phyloP scores from a whole-genome alignment of 2,797 vertebrate species.

The Chelonia mydas region DNA sequence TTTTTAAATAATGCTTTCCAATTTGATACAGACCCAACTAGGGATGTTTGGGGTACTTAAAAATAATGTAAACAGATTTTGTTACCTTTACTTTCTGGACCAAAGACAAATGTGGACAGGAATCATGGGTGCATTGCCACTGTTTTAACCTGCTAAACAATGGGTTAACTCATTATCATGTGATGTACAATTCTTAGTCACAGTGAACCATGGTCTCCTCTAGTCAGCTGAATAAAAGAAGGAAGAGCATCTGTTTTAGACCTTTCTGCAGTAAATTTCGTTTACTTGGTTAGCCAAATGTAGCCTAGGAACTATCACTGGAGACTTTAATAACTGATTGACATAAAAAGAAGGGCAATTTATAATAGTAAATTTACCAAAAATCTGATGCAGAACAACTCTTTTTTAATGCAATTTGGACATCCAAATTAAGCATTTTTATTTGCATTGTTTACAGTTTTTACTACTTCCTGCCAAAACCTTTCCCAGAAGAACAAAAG shows the following conservation, averaged over 20 bases:
- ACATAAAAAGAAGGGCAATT: constrained; percentile 14
- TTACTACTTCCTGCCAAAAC: constrained; percentile 46
- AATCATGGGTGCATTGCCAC: background rate
- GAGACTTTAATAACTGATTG: constrained; percentile 32
- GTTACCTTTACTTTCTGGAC: constrained; percentile 43
- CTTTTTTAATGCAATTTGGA: constrained; percentile 25
- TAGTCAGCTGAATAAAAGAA: constrained; percentile 74
- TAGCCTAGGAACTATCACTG: background rate
- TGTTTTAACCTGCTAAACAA: constrained; percentile 8
- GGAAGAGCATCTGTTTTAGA: constrained; percentile 54
- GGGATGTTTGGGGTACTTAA: constrained; percentile 46
- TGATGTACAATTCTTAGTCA: constrained; percentile 82
- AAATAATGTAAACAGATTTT: constrained; percentile 70
- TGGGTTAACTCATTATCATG: constrained; percentile 9
- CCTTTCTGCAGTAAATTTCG: constrained; percentile 55
- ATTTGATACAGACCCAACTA: constrained; percentile 3
- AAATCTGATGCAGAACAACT: constrained; percentile 16
- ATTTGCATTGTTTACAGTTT: constrained; percentile 40
- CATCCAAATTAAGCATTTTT: constrained; percentile 4
- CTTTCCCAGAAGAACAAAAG: constrained; percentile 25
- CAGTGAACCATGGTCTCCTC: constrained; percentile 92
- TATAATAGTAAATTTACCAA: constrained; percentile 1
- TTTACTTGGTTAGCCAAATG: constrained; percentile 37
- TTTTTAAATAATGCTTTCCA: constrained; percentile 45
- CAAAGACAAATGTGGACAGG: constrained; percentile 29